These are phyloP conservation scores for Synergus itoensis DNA, from an alignment of 2,888 invertebrate species.

Conservation along the genomic window DNA sequence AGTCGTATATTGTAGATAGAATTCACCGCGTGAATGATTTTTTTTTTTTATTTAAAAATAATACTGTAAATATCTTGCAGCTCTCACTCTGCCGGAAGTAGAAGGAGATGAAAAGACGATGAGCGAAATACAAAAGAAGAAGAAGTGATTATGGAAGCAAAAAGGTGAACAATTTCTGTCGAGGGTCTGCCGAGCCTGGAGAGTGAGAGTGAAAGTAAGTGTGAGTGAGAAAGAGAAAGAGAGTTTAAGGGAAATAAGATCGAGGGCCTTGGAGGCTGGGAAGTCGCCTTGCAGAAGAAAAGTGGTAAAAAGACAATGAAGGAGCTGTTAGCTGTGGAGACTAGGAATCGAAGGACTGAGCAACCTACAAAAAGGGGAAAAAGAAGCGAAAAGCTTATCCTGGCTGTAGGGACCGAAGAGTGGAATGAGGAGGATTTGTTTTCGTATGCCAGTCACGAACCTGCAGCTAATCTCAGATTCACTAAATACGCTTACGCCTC, in stretches of 20 bases:
- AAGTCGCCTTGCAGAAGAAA: constrained; percentile 9
- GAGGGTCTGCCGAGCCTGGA: constrained; percentile 57
- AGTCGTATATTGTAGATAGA: no score
- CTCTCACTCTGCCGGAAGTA: neutral
- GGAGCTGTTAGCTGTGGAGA: constrained; percentile 51
- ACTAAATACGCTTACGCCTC: constrained; percentile 18
- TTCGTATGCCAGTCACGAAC: constrained; percentile 36
- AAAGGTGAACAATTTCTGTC: neutral
- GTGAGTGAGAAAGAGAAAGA: constrained; percentile 32
- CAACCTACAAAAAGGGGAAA: constrained; percentile 37
- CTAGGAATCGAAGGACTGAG: constrained; percentile 39
- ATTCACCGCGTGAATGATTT: no score
- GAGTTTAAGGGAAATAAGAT: constrained; percentile 61
- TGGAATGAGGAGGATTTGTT: constrained; percentile 16
- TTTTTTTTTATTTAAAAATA: no score
- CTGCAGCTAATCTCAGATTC: constrained; percentile 30
- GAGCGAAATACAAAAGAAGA: neutral
- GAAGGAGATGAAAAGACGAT: neutral
- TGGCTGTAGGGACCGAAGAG: neutral
- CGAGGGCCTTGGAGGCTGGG: constrained; percentile 43
- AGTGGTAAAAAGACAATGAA: constrained; percentile 48
- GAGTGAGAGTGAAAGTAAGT: constrained; percentile 14
- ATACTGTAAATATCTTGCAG: neutral
- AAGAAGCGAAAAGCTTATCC: constrained; percentile 47
- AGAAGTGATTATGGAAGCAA: constrained; percentile 9